Conservation (phyloP, 2,113 vertebrate species). For the Natator depressus region DNA sequence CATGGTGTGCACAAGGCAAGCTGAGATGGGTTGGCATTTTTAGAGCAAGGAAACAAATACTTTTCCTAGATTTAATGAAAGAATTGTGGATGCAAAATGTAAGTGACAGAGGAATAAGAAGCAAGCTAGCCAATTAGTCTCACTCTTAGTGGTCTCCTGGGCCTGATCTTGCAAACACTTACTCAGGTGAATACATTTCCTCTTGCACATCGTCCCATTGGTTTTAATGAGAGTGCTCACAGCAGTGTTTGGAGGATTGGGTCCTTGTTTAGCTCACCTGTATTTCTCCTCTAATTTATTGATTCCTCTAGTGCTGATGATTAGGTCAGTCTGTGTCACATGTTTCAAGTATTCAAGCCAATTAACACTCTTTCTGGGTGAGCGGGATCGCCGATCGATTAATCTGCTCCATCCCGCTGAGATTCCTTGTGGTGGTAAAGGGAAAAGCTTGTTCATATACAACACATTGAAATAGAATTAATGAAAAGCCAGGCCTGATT, state of each 20-base stretch:
- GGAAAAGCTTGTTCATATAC: neutral
- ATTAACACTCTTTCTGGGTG: constrained; percentile 73
- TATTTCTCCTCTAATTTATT: constrained; percentile 64
- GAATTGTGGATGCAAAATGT: constrained; percentile 26
- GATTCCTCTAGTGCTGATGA: constrained; percentile 62
- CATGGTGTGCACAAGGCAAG: neutral
- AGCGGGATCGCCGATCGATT: constrained; percentile 65
- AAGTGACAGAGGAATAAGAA: constrained; percentile 2
- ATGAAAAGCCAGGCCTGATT: constrained; percentile 66
- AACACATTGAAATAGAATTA: constrained; percentile 63
- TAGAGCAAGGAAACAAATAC: constrained; percentile 11
- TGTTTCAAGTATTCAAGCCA: constrained; percentile 66
- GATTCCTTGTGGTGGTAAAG: constrained; percentile 63
- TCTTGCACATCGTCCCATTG: neutral
- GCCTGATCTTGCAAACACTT: constrained; percentile 27
- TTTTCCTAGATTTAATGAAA: constrained; percentile 23
- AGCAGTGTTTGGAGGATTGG: neutral
- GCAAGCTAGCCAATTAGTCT: constrained; percentile 33
- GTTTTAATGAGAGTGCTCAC: neutral
- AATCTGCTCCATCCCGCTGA: constrained; percentile 60
- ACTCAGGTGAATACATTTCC: neutral
- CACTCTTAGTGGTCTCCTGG: neutral
- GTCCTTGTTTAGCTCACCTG: constrained; percentile 48
- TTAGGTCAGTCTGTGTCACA: constrained; percentile 69
- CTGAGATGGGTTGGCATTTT: neutral